Percentiles rank a stretch among this genome's conserved stretches.
phyloP scores from a whole-genome alignment of 2,888 invertebrate genomes.

The Tetranychus truncatus region DNA sequence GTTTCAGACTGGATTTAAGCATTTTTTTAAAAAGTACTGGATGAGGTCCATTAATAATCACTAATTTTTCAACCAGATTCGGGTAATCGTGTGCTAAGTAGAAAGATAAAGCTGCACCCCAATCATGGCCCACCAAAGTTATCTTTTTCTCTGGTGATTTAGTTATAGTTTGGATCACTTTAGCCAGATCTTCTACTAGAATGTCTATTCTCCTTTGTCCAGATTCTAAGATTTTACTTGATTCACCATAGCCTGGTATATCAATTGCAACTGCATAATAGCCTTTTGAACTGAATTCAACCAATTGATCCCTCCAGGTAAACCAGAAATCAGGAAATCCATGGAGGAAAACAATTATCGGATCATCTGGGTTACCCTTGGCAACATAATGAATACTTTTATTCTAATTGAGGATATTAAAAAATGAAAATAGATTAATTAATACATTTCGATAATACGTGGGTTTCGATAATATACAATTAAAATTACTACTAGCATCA shows the following conservation, averaged over 20 bases:
- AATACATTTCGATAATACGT: no score
- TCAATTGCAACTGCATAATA: constrained; percentile 55
- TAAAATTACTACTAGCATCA: no score
- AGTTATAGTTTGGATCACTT: constrained; percentile 44
- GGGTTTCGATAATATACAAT: no score
- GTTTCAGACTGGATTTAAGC: constrained; percentile 34
- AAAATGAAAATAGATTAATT: not conserved
- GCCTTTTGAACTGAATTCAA: constrained; percentile 42
- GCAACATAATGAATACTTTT: constrained; percentile 52
- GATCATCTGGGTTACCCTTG: constrained; percentile 44
- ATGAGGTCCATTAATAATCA: constrained; percentile 52
- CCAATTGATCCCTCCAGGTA: constrained; percentile 51
- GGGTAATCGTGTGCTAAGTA: constrained; percentile 44
- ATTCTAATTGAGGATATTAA: constrained; percentile 35
- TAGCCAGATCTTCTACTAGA: constrained; percentile 45
- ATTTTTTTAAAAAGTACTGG: constrained; percentile 44
- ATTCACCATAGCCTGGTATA: constrained; percentile 57
- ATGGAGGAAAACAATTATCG: constrained; percentile 50
- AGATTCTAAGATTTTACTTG: constrained; percentile 48
- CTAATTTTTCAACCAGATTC: constrained; percentile 46
- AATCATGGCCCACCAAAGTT: constrained; percentile 43
- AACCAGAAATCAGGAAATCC: constrained; percentile 63
- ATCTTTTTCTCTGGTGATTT: constrained; percentile 31
- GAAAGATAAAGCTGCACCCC: constrained; percentile 54
- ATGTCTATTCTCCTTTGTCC: constrained; percentile 43